Percentiles rank a stretch among this genome's conserved stretches.
Conservation (phyloP, 1,140 invertebrate species). For the Thalassaphorura encarpata region DNA sequence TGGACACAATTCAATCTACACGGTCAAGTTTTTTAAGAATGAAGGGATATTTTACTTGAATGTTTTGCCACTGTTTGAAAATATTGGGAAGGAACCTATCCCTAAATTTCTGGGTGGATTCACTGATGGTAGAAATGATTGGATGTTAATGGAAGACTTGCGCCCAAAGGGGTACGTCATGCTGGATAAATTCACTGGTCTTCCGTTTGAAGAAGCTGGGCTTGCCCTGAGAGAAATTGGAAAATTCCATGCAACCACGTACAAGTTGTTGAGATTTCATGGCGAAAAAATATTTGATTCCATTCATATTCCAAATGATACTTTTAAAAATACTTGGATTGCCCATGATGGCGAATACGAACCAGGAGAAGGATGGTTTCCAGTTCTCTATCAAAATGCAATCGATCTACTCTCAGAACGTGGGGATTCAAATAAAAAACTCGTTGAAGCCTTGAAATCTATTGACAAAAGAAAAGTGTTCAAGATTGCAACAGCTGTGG, state of each 20-base stretch:
- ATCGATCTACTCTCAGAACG: background rate
- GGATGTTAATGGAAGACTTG: constrained; percentile 20
- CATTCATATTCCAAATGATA: no score
- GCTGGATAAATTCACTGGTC: constrained; percentile 16
- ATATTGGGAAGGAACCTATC: no score
- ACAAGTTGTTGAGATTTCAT: constrained; percentile 3
- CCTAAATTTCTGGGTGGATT: constrained; percentile 18
- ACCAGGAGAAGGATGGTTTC: no score
- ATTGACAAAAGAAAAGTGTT: background rate
- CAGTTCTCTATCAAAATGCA: no score
- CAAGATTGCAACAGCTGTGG: background rate
- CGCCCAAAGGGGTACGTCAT: constrained; percentile 20
- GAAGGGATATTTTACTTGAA: no score
- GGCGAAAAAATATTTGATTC: constrained; percentile 10
- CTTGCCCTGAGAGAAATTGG: constrained; percentile 18
- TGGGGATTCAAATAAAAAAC: background rate
- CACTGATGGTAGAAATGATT: constrained; percentile 25
- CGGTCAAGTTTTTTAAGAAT: background rate
- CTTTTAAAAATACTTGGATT: no score
- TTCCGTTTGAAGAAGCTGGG: constrained; percentile 6
- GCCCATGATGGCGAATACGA: no score
- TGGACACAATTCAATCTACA: background rate
- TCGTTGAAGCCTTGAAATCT: no score
- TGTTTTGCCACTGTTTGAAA: background rate
- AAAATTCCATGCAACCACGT: constrained; percentile 21